These are phyloP conservation scores for Pristionchus maxplancki DNA, from an alignment of 2,888 invertebrate genomes.

Conservation along the genomic window DNA sequence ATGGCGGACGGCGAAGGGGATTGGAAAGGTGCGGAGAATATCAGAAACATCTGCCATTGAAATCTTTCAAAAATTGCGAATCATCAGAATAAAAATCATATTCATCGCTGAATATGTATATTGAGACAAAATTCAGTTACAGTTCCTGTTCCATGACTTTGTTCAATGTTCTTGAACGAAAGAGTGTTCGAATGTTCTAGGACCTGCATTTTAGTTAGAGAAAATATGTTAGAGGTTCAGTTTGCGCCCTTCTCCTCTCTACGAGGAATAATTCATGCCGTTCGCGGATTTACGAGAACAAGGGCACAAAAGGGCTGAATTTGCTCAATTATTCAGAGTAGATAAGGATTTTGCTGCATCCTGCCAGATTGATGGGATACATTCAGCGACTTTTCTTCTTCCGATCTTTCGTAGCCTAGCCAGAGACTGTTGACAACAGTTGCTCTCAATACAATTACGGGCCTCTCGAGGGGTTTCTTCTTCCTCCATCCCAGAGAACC, in stretches of 20 bases:
- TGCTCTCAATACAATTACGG: not conserved
- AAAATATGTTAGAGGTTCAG: no score
- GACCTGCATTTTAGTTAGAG: no score
- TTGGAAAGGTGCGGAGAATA: not conserved
- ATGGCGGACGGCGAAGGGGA: not conserved
- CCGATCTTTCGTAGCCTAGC: not conserved
- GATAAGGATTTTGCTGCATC: no score
- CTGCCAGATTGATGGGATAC: not conserved
- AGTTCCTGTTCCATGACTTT: no score
- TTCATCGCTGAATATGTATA: no score
- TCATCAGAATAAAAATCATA: no score
- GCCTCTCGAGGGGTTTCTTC: not conserved
- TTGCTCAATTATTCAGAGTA: not conserved
- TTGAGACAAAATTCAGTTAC: no score
- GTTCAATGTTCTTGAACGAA: no score
- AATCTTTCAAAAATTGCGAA: not conserved
- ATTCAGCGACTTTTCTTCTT: not conserved
- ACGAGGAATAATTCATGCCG: not conserved
- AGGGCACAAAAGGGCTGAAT: constrained; percentile 2
- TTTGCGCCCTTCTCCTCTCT: no score
- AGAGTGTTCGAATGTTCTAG: no score
- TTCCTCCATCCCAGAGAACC: not conserved
- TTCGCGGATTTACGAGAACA: not conserved
- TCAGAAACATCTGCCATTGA: not conserved
- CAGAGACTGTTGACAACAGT: not conserved